These are phyloP conservation scores for Lepidurus arcticus DNA, from an alignment of 1,140 invertebrate species.

Conservation along the genomic window DNA sequence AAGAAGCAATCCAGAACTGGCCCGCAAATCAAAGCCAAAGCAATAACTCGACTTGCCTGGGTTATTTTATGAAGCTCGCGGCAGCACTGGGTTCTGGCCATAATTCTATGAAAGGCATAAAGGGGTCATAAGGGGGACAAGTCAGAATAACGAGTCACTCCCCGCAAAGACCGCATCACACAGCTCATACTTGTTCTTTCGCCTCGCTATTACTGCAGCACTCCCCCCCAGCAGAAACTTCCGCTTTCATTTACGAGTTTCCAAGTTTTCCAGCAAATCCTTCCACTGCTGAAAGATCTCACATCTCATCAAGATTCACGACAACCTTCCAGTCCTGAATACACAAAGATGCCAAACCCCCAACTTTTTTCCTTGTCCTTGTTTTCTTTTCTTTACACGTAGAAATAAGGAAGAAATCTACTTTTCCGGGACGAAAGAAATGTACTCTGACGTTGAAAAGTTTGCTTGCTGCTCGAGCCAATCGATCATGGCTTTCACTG, in stretches of 20 bases:
- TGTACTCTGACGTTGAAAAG: too few species aligned
- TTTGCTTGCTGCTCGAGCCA: neutral
- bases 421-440: too few species aligned
- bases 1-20: neutral
- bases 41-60: neutral
- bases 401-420: neutral
- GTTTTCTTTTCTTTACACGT: neutral
- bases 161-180: neutral
- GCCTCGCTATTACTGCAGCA: neutral
- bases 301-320: neutral
- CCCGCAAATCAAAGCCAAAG: constrained; percentile 5
- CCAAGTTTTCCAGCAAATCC: neutral
- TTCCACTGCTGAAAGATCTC: neutral
- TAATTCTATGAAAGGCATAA: constrained; percentile 20
- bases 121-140: neutral
- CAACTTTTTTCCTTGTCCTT: neutral
- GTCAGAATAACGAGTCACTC: constrained; percentile 14
- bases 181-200: too few species aligned
- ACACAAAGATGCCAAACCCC: neutral
- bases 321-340: neutral
- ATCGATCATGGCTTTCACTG: neutral
- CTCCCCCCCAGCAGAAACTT: neutral
- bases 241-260: constrained; percentile 3
- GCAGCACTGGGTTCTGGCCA: neutral
- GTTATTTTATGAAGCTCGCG: neutral